Evolutionary conservation across 1,140 invertebrate genomes (phyloP).

Genomic region (Eumaeus atala): DNA sequence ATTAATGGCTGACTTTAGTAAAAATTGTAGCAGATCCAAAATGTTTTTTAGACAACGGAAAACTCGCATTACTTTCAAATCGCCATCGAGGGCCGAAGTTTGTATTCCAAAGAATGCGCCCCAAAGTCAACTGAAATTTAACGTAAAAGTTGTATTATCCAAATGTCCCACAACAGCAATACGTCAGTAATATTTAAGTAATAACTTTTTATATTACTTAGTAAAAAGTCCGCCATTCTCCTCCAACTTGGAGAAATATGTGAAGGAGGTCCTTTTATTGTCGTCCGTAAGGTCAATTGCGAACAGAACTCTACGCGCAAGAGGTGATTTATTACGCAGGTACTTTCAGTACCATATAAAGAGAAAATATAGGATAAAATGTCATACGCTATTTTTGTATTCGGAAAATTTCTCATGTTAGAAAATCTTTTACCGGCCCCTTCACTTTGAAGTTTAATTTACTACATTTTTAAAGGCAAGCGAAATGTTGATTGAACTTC

Average conservation of each 20-base stretch:
- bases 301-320: neutral
- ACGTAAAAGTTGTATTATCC: neutral
- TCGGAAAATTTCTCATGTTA: no score
- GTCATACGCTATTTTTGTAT: no score
- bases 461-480: no score
- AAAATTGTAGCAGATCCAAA: no score
- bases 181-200: slow-evolving; percentile 6
- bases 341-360: slow-evolving; percentile 1
- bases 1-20: no score
- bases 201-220: slow-evolving; percentile 8
- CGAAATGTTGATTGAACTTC: no score
- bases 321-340: slow-evolving; percentile 14
- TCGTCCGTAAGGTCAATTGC: slow-evolving; percentile 12
- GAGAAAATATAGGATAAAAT: neutral
- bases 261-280: slow-evolving; percentile 13
- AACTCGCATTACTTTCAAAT: no score
- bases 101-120: neutral
- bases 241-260: no score
- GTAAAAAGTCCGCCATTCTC: neutral
- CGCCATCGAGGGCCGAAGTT: neutral
- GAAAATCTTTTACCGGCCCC: no score
- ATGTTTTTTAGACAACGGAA: no score
- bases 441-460: neutral
- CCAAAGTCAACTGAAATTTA: neutral
- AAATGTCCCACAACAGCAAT: slow-evolving; percentile 6